Percentiles rank a stretch among this genome's conserved stretches.
Conservation (phyloP, 2,888 invertebrate species). For the Caenorhabditis sinica region DNA sequence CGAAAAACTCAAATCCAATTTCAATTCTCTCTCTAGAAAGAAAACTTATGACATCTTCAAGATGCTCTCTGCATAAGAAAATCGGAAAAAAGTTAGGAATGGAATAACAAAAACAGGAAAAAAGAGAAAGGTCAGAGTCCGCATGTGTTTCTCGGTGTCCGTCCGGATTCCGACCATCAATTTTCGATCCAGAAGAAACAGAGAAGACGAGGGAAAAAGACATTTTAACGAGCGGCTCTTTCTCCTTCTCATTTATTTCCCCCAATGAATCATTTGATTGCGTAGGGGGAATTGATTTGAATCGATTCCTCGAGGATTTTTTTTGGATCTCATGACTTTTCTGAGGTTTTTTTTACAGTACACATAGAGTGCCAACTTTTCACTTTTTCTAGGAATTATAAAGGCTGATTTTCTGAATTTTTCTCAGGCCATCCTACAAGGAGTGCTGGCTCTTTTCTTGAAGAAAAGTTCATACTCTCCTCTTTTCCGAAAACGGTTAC, state of each 20-base stretch:
- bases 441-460: too few species aligned
- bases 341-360: neutral
- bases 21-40: neutral
- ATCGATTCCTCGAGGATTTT: constrained; percentile 1
- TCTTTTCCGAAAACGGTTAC: too few species aligned
- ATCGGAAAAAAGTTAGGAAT: too few species aligned
- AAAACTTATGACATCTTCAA: too few species aligned
- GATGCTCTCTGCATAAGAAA: too few species aligned
- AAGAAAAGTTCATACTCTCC: too few species aligned
- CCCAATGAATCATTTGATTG: constrained; percentile 58
- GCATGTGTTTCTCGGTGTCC: constrained; percentile 59
- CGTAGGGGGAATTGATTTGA: neutral
- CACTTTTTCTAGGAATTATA: too few species aligned
- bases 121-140: neutral
- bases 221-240: constrained; percentile 51
- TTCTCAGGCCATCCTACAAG: too few species aligned
- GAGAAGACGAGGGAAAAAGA: neutral
- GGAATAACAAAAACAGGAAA: constrained; percentile 10
- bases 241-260: constrained; percentile 10
- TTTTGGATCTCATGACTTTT: neutral
- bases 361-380: too few species aligned
- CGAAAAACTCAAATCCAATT: too few species aligned
- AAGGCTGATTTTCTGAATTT: too few species aligned
- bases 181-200: constrained; percentile 20
- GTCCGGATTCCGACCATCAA: constrained; percentile 48